Evolutionary conservation across 2,888 invertebrate genomes (phyloP), one percentile per base, ranked within the genome.

Genomic region (Drepana falcataria): DNA sequence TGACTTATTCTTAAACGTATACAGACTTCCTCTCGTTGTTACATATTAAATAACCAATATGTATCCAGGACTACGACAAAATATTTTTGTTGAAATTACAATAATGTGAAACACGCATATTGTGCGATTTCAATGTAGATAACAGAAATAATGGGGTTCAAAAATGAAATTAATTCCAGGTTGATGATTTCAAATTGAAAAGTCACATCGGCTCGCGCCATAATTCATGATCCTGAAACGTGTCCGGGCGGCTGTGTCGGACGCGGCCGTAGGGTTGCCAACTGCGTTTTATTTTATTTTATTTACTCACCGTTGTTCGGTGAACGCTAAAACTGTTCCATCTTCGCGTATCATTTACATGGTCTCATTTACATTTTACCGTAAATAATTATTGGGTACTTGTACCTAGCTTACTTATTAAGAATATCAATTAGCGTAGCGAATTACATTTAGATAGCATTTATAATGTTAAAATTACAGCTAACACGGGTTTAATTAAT

Each of bases 151-250:
- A 91, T 90, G 88, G 90, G 85, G 88, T 89, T 89, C 89, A 91
- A 91, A 91, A 91, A 90, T 90, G 85, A 87, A 91, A 91, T 91
- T 91, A 91, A 91, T 91, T 91, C 91, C 91, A 90, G 87, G 89
- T 90, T 91, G 90, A 91, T 90, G 91, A 91, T 90, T 91, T 91
- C 91, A 90, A 91, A 91, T 91, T 91, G 91, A 91, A 91, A 91
- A 91, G 91, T 91, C 91, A 91, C 91, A 89, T 89, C 91, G 91
- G 91, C 85, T 84, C 80, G 87, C 80, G 91, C 89, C 84, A 90
- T 91, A 91, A 91, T 84, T 91, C 91, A 91, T 90, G 89, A 83
- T 84, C 83, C 87, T 88, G 89, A 89, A 90, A 90, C 90, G 90
- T 89, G 88, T 88, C 89, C 87, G 87, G 88, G 82, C 87, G 84